Evolutionary conservation across 2,888 invertebrate genomes (phyloP).

Genomic region (Eremobia ochroleuca): DNA sequence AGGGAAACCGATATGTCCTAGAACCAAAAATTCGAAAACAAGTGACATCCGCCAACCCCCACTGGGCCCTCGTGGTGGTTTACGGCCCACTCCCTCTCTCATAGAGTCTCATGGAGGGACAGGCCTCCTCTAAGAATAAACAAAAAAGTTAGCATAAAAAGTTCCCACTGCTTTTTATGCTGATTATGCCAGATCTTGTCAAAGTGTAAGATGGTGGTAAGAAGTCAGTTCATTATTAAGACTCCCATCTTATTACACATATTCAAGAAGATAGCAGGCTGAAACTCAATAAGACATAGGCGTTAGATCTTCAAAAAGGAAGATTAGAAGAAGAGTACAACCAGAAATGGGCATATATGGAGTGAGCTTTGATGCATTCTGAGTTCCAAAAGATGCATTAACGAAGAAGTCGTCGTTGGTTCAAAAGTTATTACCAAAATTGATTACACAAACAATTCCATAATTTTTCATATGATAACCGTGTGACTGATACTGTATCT

Average conservation of each 20-base stretch:
- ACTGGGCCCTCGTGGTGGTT: too few relatives aligned
- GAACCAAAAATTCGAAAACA: too few relatives aligned
- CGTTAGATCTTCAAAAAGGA: background rate
- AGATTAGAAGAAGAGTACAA: too few relatives aligned
- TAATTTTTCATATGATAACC: slow-evolving; percentile 26
- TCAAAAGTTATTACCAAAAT: background rate
- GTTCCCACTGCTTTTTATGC: too few relatives aligned
- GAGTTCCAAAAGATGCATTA: background rate
- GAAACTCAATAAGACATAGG: background rate
- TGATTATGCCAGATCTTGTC: too few relatives aligned
- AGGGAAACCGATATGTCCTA: too few relatives aligned
- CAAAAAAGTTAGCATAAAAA: too few relatives aligned
- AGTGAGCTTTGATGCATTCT: background rate
- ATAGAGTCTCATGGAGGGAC: too few relatives aligned
- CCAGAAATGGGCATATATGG: background rate
- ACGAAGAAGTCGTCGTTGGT: background rate
- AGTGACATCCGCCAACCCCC: too few relatives aligned
- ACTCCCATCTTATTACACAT: background rate
- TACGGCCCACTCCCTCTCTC: too few relatives aligned
- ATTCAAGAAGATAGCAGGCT: background rate
- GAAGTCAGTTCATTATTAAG: background rate
- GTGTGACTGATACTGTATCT: background rate
- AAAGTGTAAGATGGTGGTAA: background rate
- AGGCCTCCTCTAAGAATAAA: too few relatives aligned
- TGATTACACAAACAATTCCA: slow-evolving; percentile 10